These are phyloP conservation scores for Thaumetopoea pityocampa DNA, from an alignment of 1,140 invertebrate species.

Conservation along the genomic window DNA sequence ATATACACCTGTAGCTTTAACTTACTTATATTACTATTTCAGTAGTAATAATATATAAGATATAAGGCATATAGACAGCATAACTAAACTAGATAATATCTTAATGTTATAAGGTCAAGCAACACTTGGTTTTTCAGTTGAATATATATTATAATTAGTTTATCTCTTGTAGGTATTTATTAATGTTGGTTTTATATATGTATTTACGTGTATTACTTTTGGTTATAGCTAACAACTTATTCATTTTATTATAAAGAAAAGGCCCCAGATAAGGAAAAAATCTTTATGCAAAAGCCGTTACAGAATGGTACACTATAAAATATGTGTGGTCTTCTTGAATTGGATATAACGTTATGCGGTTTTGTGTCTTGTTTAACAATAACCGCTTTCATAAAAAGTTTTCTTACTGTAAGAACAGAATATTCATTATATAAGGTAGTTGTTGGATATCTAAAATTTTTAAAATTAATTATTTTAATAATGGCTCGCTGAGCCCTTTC, in stretches of 20 bases:
- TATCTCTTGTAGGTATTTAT: too few relatives aligned
- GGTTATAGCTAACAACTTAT: too few relatives aligned
- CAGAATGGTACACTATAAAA: slow-evolving; percentile 6
- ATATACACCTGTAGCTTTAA: too few relatives aligned
- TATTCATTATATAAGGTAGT: slow-evolving; percentile 8
- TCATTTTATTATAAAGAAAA: slow-evolving; percentile 4
- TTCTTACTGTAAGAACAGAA: slow-evolving; percentile 4
- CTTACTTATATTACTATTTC: too few relatives aligned
- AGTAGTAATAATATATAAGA: too few relatives aligned
- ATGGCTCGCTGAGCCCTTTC: slow-evolving; percentile 10
- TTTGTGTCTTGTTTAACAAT: slow-evolving; percentile 2
- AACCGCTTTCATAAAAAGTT: slow-evolving; percentile 6
- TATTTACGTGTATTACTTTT: too few relatives aligned
- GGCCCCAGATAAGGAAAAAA: slow-evolving; percentile 5
- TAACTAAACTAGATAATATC: too few relatives aligned
- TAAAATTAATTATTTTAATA: slow-evolving; percentile 8
- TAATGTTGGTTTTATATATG: too few relatives aligned
- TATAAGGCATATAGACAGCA: too few relatives aligned
- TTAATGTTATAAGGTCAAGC: too few relatives aligned
- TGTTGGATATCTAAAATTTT: slow-evolving; percentile 7
- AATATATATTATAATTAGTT: too few relatives aligned
- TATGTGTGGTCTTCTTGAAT: slow-evolving; percentile 1
- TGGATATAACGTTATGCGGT: neutral
- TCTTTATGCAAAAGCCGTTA: slow-evolving; percentile 3
- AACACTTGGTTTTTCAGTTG: too few relatives aligned